These are phyloP conservation scores for Meriones psammophilus DNA, from an alignment of 2,797 vertebrate genomes.

Conservation along the genomic window DNA sequence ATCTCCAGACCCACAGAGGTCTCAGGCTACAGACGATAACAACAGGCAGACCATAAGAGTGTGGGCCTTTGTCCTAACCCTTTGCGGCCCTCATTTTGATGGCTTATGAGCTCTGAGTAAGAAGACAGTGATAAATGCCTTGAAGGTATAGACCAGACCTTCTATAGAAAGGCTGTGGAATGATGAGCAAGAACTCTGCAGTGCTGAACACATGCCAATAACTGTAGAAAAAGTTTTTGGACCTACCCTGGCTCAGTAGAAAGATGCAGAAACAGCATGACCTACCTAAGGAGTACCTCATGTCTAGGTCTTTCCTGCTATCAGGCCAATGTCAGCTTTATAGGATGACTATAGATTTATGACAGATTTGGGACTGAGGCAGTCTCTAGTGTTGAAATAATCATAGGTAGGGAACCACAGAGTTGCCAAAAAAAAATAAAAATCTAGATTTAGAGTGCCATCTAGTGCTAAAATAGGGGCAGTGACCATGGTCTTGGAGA, in stretches of 20 bases:
- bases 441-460: not conserved
- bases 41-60: not conserved
- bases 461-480: constrained; percentile 36
- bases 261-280: not conserved
- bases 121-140: not conserved
- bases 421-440: not conserved
- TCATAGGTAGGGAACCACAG: not conserved
- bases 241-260: not conserved
- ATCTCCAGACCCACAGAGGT: not conserved
- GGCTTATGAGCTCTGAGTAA: not conserved
- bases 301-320: not conserved
- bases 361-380: not conserved
- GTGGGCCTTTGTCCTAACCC: not conserved
- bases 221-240: not conserved
- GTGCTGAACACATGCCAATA: not conserved
- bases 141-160: not conserved
- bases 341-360: not conserved
- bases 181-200: not conserved
- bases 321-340: not conserved
- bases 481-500: not conserved
- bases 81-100: not conserved
- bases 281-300: not conserved
- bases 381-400: constrained; percentile 19
- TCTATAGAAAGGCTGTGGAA: not conserved
- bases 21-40: not conserved